phyloP scores from a whole-genome alignment of 2,888 invertebrate species.

The Drosophila limbata region DNA sequence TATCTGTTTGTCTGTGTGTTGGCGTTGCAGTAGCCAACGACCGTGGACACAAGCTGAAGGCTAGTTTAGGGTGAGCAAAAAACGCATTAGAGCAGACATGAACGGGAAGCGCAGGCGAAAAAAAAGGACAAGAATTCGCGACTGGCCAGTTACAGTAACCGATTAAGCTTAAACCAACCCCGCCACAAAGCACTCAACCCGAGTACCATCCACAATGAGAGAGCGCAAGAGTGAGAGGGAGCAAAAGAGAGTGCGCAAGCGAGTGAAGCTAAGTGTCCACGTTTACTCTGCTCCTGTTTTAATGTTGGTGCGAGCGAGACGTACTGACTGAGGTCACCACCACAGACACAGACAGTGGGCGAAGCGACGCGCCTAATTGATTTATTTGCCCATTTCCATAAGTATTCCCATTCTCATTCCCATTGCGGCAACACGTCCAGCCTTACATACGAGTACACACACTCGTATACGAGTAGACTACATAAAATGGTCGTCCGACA shows the following conservation, averaged over 20 bases:
- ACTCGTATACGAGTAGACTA: not conserved
- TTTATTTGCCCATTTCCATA: constrained; percentile 61
- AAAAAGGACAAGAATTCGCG: constrained; percentile 47
- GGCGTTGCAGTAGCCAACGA: constrained; percentile 15
- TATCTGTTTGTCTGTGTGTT: constrained; percentile 12
- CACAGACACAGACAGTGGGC: constrained; percentile 39
- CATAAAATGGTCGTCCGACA: constrained; percentile 40
- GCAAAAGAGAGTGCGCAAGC: constrained; percentile 15
- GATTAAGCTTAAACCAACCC: constrained; percentile 63
- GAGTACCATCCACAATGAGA: constrained; percentile 1
- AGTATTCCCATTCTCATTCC: constrained; percentile 30
- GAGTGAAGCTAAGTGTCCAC: constrained; percentile 15
- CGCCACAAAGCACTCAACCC: constrained; percentile 40
- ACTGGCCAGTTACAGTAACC: constrained; percentile 69
- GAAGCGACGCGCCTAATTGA: constrained; percentile 70
- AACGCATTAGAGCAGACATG: constrained; percentile 66
- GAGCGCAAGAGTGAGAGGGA: constrained; percentile 24
- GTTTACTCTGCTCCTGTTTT: constrained; percentile 8
- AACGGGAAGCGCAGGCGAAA: constrained; percentile 43
- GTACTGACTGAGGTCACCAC: constrained; percentile 35
- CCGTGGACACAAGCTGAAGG: constrained; percentile 34
- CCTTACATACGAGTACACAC: constrained; percentile 11
- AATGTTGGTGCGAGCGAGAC: constrained; percentile 32
- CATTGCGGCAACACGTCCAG: constrained; percentile 26
- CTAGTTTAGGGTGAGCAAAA: constrained; percentile 47